A percentile compares a stretch with the other conserved stretches of the same genome.
Conservation (phyloP, 1,140 invertebrate species). For the Oedothorax gibbosus region DNA sequence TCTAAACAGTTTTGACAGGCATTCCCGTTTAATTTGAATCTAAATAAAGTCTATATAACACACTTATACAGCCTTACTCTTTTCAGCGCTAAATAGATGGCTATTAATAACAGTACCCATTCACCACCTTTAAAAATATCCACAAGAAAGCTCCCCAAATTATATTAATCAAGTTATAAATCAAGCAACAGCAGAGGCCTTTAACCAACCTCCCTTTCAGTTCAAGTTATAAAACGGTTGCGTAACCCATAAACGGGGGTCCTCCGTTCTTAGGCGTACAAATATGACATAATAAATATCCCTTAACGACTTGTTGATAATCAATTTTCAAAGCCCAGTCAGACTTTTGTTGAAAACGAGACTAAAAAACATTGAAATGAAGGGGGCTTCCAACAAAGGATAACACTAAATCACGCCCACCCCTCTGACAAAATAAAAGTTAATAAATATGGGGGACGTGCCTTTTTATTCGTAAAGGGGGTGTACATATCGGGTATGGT, state of each 20-base stretch:
- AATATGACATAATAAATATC: conserved; percentile 50
- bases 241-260: background rate
- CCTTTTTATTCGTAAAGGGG: background rate
- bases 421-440: conserved; percentile 52
- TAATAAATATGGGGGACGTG: conserved; percentile 41
- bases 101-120: background rate
- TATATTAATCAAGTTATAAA: conserved; percentile 44
- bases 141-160: background rate
- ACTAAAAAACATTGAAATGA: conserved; percentile 41
- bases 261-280: background rate
- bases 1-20: background rate
- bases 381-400: conserved; percentile 22
- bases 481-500: background rate
- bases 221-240: conserved; percentile 9
- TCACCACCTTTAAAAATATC: background rate
- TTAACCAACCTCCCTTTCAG: background rate
- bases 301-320: conserved; percentile 59
- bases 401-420: conserved; percentile 54
- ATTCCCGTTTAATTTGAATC: background rate
- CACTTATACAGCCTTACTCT: too few species aligned
- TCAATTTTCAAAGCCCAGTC: conserved; percentile 35
- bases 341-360: background rate
- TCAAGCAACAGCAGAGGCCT: conserved; percentile 17
- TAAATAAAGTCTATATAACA: too few species aligned
- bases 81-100: too few species aligned